These are phyloP conservation scores for Sebastes schlegelii DNA, from an alignment of 2,113 vertebrate genomes.

Conservation along the genomic window DNA sequence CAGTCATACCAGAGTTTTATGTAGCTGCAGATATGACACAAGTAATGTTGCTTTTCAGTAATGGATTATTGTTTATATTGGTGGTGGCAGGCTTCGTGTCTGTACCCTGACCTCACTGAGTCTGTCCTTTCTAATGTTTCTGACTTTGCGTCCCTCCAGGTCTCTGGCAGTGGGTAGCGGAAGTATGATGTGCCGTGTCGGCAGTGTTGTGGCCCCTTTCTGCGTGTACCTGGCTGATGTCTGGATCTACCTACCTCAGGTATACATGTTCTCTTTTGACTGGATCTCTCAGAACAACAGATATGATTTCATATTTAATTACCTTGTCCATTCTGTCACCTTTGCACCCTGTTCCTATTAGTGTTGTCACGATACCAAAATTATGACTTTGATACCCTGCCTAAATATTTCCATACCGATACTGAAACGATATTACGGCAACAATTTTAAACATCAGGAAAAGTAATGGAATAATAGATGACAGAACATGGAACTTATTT, in stretches of 20 bases:
- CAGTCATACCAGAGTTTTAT: neutral
- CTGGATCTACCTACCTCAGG: slow-evolving; percentile 93
- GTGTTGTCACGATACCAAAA: too few relatives aligned
- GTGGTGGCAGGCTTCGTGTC: neutral
- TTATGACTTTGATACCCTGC: too few relatives aligned
- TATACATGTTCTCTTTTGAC: slow-evolving; percentile 50
- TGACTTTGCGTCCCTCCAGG: slow-evolving; percentile 72
- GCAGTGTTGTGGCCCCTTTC: slow-evolving; percentile 91
- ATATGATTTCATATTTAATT: neutral
- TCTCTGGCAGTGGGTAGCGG: slow-evolving; percentile 92
- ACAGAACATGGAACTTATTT: too few relatives aligned
- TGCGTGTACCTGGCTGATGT: slow-evolving; percentile 87
- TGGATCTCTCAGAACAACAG: neutral
- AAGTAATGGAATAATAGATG: too few relatives aligned
- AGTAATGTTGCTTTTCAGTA: neutral
- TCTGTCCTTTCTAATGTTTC: neutral
- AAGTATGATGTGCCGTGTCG: slow-evolving; percentile 92
- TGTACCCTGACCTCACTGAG: neutral
- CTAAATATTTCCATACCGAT: too few relatives aligned
- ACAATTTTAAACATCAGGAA: too few relatives aligned
- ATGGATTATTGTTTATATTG: neutral
- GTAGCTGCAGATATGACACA: neutral
- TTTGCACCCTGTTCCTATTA: neutral
- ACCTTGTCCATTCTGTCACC: neutral
- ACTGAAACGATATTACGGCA: too few relatives aligned